These are phyloP conservation scores for Otolemur garnettii DNA, from an alignment of 2,113 vertebrate species.

Conservation along the genomic window DNA sequence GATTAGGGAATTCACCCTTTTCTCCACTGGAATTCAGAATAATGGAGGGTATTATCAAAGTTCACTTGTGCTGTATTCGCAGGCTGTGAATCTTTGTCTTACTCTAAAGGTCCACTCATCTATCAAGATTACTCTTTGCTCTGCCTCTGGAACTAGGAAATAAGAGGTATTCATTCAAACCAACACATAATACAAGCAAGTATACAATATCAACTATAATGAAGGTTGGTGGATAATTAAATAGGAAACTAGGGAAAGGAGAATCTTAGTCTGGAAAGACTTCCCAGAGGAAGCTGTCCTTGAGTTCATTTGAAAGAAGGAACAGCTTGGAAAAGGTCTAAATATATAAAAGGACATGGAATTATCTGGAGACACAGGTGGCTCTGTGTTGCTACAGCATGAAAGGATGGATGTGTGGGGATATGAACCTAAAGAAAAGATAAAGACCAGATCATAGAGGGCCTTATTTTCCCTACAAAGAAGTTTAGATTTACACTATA, in stretches of 20 bases:
- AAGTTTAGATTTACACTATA: constrained; percentile 23
- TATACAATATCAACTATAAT: neutral
- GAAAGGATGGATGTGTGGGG: neutral
- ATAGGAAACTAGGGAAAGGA: neutral
- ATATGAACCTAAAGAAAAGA: constrained; percentile 1
- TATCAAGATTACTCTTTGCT: neutral
- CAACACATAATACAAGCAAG: neutral
- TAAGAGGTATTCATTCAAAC: constrained; percentile 4
- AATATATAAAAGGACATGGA: neutral
- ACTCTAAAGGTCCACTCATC: neutral
- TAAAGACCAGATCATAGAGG: neutral
- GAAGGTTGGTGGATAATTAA: neutral
- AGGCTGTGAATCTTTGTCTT: neutral
- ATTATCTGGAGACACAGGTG: neutral
- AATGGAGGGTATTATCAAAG: constrained; percentile 28
- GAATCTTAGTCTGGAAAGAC: neutral
- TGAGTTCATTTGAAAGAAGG: constrained; percentile 30
- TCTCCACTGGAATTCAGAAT: neutral
- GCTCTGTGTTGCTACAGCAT: neutral
- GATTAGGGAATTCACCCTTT: neutral
- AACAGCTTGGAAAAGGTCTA: neutral
- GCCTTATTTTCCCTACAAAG: neutral
- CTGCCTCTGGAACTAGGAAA: constrained; percentile 29
- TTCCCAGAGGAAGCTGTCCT: neutral
- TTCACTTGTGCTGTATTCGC: neutral